phyloP scores from a whole-genome alignment of 2,113 vertebrate genomes.

The Corythoichthys intestinalis region DNA sequence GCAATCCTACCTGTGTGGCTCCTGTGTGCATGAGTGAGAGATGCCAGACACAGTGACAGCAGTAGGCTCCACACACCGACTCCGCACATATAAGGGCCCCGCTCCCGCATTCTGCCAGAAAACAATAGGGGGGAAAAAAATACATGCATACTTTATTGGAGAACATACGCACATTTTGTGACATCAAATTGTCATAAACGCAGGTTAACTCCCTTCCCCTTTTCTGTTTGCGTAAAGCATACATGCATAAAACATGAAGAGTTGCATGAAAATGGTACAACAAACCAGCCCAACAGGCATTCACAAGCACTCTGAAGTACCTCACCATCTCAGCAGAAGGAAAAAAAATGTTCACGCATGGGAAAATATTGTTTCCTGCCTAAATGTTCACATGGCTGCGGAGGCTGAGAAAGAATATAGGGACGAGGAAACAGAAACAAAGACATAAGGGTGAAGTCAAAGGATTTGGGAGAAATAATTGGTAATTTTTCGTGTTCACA shows the following conservation, averaged over 20 bases:
- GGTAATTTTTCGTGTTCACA: slow-evolving; percentile 11
- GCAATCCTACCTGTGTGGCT: slow-evolving; percentile 79
- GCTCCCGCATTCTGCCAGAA: slow-evolving; percentile 80
- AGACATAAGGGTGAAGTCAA: background rate
- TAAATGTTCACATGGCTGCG: slow-evolving; percentile 13
- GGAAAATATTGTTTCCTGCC: slow-evolving; percentile 18
- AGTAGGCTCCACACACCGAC: slow-evolving; percentile 82
- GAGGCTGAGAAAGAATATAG: background rate
- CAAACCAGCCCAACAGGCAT: background rate
- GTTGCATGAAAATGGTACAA: slow-evolving; percentile 2
- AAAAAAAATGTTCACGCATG: slow-evolving; percentile 16
- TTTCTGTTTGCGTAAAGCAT: slow-evolving; percentile 1
- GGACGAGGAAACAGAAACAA: background rate
- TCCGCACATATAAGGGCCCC: slow-evolving; percentile 69
- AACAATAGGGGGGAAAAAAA: slow-evolving; percentile 12
- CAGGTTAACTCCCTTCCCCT: background rate
- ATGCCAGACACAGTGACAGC: slow-evolving; percentile 82
- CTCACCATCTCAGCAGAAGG: background rate
- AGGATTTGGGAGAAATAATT: background rate
- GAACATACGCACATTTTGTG: background rate
- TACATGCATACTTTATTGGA: slow-evolving; percentile 11
- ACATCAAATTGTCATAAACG: background rate
- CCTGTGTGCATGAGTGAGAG: slow-evolving; percentile 80
- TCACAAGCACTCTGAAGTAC: background rate
- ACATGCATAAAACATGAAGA: background rate